Evolutionary conservation across 2,113 vertebrate species (phyloP).

Genomic region (Uria lomvia): DNA sequence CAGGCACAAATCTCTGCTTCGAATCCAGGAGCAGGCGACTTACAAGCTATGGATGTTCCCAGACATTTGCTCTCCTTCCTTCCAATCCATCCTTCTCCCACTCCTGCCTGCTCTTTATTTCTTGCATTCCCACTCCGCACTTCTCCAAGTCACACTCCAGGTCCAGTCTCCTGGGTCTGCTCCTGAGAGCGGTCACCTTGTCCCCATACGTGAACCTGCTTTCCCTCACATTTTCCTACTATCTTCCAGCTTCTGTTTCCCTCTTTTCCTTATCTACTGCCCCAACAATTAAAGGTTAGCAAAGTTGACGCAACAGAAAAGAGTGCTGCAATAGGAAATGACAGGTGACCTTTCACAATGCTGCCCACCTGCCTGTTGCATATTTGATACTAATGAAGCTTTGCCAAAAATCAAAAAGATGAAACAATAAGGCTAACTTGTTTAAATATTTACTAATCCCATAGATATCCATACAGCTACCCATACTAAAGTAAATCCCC

Average conservation of each 20-base stretch:
- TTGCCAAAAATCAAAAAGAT: neutral
- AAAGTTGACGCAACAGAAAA: neutral
- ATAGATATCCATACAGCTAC: neutral
- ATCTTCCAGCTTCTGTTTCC: neutral
- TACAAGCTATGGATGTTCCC: neutral
- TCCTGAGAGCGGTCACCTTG: neutral
- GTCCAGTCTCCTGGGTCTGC: neutral
- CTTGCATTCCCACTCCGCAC: neutral
- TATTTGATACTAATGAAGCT: constrained; percentile 16
- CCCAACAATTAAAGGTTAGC: constrained; percentile 9
- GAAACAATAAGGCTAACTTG: neutral
- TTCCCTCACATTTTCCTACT: neutral
- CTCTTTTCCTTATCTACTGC: neutral
- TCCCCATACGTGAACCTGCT: neutral
- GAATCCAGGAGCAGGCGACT: neutral
- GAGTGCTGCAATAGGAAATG: neutral
- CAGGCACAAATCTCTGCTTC: neutral
- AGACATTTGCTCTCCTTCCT: neutral
- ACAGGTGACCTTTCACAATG: constrained; percentile 20
- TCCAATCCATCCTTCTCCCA: neutral
- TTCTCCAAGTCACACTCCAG: neutral
- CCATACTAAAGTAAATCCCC: neutral
- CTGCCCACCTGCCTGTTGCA: neutral
- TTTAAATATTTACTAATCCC: constrained; percentile 13
- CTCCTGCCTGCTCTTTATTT: neutral